phyloP scores from a whole-genome alignment of 2,113 vertebrate genomes.

The Catharus fuscescens region DNA sequence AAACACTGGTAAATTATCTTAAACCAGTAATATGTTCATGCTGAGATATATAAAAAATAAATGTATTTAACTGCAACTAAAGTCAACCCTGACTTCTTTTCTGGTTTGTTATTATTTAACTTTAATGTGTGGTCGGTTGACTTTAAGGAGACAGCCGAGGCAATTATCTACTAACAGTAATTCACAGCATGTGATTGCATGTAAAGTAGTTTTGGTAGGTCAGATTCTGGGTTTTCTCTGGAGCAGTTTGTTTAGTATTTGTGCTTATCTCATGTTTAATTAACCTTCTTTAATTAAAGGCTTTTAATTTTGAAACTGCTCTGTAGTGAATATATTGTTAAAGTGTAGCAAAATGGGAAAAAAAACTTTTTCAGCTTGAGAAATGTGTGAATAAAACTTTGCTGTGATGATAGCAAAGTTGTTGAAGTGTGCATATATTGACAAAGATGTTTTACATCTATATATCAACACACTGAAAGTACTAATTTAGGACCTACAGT shows the following conservation, averaged over 20 bases:
- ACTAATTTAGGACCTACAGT: not conserved
- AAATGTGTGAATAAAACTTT: not conserved
- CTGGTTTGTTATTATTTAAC: constrained; percentile 53
- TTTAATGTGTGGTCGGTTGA: constrained; percentile 46
- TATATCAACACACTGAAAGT: not conserved
- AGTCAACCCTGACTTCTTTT: not conserved
- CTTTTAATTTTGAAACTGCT: constrained; percentile 1
- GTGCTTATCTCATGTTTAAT: constrained; percentile 63
- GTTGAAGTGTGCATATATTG: not conserved
- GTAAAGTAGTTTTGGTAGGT: constrained; percentile 61
- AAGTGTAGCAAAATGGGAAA: not conserved
- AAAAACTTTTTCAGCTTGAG: not conserved
- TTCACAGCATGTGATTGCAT: constrained; percentile 69
- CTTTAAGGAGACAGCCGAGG: constrained; percentile 59
- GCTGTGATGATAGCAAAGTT: not conserved
- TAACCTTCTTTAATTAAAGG: constrained; percentile 68
- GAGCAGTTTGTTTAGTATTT: constrained; percentile 65
- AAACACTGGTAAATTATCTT: constrained; percentile 34
- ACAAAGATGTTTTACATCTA: not conserved
- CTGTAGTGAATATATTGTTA: not conserved
- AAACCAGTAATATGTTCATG: constrained; percentile 19
- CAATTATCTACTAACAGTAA: constrained; percentile 71
- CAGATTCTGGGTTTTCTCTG: constrained; percentile 62
- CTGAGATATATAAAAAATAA: not conserved
- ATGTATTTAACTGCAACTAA: constrained; percentile 22